Percentiles rank a stretch among this genome's conserved stretches.
Conservation (phyloP, 2,888 invertebrate species). For the Chloroclystis v-ata region DNA sequence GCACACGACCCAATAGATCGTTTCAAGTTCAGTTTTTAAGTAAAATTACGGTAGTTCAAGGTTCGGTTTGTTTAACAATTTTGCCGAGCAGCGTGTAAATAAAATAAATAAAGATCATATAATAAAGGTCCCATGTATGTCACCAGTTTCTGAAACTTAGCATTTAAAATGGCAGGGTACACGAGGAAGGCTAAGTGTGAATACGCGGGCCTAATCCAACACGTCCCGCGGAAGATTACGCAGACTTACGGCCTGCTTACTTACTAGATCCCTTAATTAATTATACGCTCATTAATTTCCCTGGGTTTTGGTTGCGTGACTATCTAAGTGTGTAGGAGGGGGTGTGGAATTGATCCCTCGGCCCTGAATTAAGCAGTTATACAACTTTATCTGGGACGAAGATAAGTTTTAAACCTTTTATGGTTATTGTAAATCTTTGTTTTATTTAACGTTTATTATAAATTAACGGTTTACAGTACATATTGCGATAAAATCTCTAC, state of each 20-base stretch:
- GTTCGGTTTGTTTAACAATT: no score
- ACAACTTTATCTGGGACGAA: not conserved
- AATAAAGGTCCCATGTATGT: no score
- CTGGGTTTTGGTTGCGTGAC: not conserved
- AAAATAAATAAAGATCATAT: no score
- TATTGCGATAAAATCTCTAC: no score
- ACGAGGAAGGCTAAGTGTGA: conserved; percentile 7
- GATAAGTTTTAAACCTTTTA: not conserved
- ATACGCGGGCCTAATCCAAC: conserved; percentile 18
- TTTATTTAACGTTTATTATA: no score
- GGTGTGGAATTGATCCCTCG: not conserved
- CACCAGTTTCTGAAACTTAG: no score
- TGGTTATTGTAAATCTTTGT: no score
- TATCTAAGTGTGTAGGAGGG: not conserved
- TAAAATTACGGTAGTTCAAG: no score
- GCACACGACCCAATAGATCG: no score
- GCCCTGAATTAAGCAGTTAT: not conserved
- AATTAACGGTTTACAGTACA: no score
- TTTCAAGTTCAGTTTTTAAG: no score
- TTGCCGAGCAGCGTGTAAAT: no score
- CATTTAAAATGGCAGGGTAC: not conserved
- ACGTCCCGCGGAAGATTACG: conserved; percentile 8
- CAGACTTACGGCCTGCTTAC: conserved; percentile 5
- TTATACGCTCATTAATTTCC: conserved; percentile 15
- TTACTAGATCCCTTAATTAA: not conserved